Evolutionary conservation across 2,797 vertebrate species (phyloP), one percentile per base, ranked within the genome.

Genomic region (Sebastes itinus): DNA sequence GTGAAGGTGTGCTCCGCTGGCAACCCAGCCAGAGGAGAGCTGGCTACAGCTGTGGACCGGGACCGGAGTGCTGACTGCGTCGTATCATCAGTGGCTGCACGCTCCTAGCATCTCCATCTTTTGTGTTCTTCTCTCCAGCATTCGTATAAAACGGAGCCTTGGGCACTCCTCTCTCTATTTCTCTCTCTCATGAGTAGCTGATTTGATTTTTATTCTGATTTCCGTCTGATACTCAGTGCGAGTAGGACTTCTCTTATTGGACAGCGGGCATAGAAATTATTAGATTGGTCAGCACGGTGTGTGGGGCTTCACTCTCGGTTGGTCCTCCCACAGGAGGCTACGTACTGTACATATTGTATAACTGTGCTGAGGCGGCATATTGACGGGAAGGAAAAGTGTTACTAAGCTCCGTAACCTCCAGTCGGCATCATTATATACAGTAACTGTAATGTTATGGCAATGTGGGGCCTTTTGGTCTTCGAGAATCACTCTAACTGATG

Each of bases 331-430:
- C 92, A 94, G 94, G 94, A 96, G 92, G 95, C 94, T 93, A 95
- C 42, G 54, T 83, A 84, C 96, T 99, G 97, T 99, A 98, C 96
- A 99, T 98, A 99, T 95, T 98, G 97, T 98, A 98, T 96, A 98
- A 97, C 96, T 97, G 97, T 97, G 97, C 96, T 96, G 96, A 97
- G 92, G 96, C 93, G 93, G 72, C 54, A 77, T 65, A 63, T 76
- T 65, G 66, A 74, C 58, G n/a, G 74, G 55, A 80, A 69, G 32
- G 11, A 64, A 78, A 77, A 77, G 83, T 56, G 86, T 89, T 89
- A 82, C 59, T 0, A 73, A 72, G 66, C 46, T 75, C 64, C 0
- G 30, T 83, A 82, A 82, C 80, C 32, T 70, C 66, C 74, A 27
- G 67, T 78, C 62, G 16, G 54, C 93, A 87, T 90, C 71, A 83